Conservation (phyloP, 2,797 vertebrate species). For the Vespertilio murinus region DNA sequence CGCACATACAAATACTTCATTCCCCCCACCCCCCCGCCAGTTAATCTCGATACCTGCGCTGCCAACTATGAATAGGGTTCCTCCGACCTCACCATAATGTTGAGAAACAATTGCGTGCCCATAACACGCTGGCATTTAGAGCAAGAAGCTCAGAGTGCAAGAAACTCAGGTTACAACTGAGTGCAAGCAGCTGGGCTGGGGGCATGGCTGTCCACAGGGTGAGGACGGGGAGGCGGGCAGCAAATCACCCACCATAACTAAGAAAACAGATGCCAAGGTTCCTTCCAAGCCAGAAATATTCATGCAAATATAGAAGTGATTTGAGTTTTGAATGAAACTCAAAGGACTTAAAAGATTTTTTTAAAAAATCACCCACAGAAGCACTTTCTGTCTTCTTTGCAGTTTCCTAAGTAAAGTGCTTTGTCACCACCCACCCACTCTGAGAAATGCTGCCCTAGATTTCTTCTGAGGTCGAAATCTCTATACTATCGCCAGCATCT, state of each 20-base stretch:
- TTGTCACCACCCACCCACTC: fast-evolving
- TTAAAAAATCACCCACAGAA: too few relatives aligned
- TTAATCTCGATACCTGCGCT: fast-evolving
- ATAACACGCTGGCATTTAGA: fast-evolving
- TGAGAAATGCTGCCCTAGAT: background rate
- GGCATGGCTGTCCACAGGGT: background rate
- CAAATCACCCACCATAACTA: fast-evolving
- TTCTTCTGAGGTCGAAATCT: background rate
- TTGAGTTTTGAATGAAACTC: background rate
- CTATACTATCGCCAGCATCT: fast-evolving
- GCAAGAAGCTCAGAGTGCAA: fast-evolving
- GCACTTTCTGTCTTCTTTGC: background rate
- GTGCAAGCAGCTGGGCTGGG: background rate
- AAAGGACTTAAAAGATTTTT: background rate
- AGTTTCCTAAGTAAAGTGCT: background rate
- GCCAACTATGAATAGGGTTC: fast-evolving
- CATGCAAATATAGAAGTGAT: fast-evolving
- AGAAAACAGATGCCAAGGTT: fast-evolving
- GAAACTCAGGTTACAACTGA: too few relatives aligned
- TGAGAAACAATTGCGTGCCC: fast-evolving
- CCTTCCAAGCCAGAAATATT: background rate
- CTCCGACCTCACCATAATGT: fast-evolving
- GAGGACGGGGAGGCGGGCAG: fast-evolving
- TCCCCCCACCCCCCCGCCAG: too few relatives aligned
- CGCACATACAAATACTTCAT: fast-evolving